A percentile compares a stretch with the other conserved stretches of the same genome.
Evolutionary conservation across 2,888 invertebrate species (phyloP).

Genomic region (Macropis europaea): DNA sequence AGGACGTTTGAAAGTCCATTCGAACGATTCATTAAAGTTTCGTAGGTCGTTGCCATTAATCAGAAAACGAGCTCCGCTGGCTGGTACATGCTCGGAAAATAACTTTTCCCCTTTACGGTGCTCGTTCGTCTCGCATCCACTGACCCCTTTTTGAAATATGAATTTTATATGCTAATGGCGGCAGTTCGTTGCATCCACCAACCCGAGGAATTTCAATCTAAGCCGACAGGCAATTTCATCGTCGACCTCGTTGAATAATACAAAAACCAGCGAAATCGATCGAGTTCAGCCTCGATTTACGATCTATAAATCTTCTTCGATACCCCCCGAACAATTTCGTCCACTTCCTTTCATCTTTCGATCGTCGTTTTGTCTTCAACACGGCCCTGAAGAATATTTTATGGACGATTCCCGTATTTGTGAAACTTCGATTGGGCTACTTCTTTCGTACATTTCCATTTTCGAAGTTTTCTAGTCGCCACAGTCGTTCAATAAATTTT

Average conservation of each 20-base stretch:
- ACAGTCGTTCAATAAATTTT: too few relatives aligned
- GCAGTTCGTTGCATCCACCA: conserved; percentile 1
- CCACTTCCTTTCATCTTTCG: background rate
- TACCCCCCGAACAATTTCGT: background rate
- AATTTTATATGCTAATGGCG: conserved; percentile 57
- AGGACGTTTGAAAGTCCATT: conserved; percentile 32
- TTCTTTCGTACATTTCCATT: too few relatives aligned
- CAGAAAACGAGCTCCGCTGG: conserved; percentile 16
- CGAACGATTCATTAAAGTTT: conserved; percentile 54
- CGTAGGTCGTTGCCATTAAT: conserved; percentile 49
- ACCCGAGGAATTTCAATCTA: conserved; percentile 43
- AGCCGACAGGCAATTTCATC: conserved; percentile 37
- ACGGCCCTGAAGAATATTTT: too few relatives aligned
- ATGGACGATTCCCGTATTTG: too few relatives aligned
- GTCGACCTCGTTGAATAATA: conserved; percentile 26
- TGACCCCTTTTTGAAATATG: conserved; percentile 54
- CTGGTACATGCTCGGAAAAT: conserved; percentile 25
- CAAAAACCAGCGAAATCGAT: conserved; percentile 20
- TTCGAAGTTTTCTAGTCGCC: too few relatives aligned
- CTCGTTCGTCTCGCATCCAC: conserved; percentile 1
- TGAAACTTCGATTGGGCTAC: too few relatives aligned
- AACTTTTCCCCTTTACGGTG: conserved; percentile 30
- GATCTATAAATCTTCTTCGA: conserved; percentile 21
- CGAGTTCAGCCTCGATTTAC: conserved; percentile 25
- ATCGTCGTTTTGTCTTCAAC: too few relatives aligned